phyloP scores from a whole-genome alignment of 2,888 invertebrate species.

The Ectemnius continuus region DNA sequence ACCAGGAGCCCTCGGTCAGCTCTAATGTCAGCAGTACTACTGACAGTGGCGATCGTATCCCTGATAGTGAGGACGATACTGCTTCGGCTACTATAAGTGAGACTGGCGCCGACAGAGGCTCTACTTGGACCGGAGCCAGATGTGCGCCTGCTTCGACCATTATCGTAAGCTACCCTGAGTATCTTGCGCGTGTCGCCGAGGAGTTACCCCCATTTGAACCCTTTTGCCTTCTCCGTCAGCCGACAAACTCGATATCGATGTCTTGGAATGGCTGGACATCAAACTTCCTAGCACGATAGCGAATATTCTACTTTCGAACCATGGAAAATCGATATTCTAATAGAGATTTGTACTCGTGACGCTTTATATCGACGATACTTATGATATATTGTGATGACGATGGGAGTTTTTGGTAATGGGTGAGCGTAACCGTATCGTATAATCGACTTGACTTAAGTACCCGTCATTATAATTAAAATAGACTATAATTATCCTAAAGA shows the following conservation, averaged over 20 bases:
- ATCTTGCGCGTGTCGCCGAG: conserved; percentile 46
- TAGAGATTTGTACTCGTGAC: too few relatives aligned
- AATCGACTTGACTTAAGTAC: too few relatives aligned
- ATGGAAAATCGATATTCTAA: too few relatives aligned
- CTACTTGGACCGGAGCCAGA: conserved; percentile 75
- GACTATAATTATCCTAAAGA: too few relatives aligned
- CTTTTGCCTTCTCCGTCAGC: conserved; percentile 29
- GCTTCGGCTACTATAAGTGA: conserved; percentile 67
- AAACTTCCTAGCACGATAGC: too few relatives aligned
- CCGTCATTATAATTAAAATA: too few relatives aligned
- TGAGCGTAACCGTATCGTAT: too few relatives aligned
- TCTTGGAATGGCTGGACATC: conserved; percentile 21
- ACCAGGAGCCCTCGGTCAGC: conserved; percentile 21
- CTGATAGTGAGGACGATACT: conserved; percentile 60
- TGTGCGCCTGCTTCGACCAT: conserved; percentile 71
- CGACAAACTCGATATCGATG: conserved; percentile 40
- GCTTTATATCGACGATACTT: too few relatives aligned
- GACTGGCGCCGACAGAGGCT: conserved; percentile 69
- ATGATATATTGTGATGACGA: too few relatives aligned
- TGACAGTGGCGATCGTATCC: conserved; percentile 46
- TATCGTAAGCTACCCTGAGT: conserved; percentile 49
- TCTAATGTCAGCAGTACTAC: conserved; percentile 36
- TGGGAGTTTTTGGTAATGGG: too few relatives aligned
- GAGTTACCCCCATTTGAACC: conserved; percentile 33
- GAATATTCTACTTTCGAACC: too few relatives aligned